These are phyloP conservation scores for Ceramica pisi DNA, from an alignment of 2,888 invertebrate species.

Conservation along the genomic window DNA sequence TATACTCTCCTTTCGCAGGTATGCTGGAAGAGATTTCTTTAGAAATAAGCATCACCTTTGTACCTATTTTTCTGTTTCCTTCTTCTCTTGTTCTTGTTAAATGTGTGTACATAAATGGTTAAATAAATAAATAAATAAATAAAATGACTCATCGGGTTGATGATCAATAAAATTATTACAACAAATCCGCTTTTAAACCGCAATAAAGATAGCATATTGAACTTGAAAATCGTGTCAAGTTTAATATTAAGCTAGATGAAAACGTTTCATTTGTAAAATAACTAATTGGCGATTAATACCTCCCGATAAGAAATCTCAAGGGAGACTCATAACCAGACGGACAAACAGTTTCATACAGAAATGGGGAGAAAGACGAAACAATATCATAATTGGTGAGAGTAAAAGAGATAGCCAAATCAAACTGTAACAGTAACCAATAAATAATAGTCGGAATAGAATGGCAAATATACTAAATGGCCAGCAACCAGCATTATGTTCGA, in stretches of 20 bases:
- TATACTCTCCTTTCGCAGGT: too few species aligned
- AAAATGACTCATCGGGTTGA: slow-evolving; percentile 13
- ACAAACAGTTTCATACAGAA: neutral
- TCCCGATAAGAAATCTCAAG: neutral
- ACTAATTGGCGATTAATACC: neutral
- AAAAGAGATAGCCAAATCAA: neutral
- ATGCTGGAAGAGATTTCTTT: too few species aligned
- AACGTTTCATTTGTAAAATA: neutral
- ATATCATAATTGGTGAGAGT: neutral
- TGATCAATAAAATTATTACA: neutral
- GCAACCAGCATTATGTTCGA: neutral
- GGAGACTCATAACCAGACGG: slow-evolving; percentile 4
- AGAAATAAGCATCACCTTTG: too few species aligned
- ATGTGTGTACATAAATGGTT: too few species aligned
- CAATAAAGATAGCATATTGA: slow-evolving; percentile 26
- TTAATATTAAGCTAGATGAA: slow-evolving; percentile 14
- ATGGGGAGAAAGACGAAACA: neutral
- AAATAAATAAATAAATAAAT: too few species aligned
- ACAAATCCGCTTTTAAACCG: slow-evolving; percentile 26
- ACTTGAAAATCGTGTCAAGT: slow-evolving; percentile 30
- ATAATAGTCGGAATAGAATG: slow-evolving; percentile 24
- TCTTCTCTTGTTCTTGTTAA: too few species aligned
- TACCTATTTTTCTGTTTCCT: too few species aligned
- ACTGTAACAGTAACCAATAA: slow-evolving; percentile 10
- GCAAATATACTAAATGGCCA: neutral